Conservation (phyloP, 2,797 vertebrate genomes). For the Anniella stebbinsi region DNA sequence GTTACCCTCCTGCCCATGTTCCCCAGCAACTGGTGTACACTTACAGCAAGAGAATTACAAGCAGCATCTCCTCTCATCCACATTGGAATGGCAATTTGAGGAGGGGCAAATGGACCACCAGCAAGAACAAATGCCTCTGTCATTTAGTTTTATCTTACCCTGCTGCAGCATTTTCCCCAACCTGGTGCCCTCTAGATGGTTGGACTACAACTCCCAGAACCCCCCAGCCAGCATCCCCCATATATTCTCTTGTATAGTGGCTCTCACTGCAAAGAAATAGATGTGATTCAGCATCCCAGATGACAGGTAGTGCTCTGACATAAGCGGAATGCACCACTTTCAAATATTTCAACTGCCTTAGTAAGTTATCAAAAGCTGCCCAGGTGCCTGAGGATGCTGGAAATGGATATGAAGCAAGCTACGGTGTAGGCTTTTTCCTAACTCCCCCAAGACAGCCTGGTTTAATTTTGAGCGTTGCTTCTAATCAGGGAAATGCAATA, state of each 20-base stretch:
- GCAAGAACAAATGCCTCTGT: neutral
- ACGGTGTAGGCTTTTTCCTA: neutral
- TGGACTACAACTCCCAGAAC: neutral
- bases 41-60: neutral
- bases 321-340: neutral
- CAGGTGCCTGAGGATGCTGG: too few relatives aligned
- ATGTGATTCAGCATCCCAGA: neutral
- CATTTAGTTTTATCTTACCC: neutral
- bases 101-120: neutral
- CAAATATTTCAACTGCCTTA: neutral
- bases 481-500: slow-evolving; percentile 39
- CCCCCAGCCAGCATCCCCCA: neutral
- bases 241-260: neutral
- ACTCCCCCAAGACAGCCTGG: slow-evolving; percentile 29
- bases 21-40: too few relatives aligned
- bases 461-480: slow-evolving; percentile 59
- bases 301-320: neutral
- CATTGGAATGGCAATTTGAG: neutral
- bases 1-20: too few relatives aligned
- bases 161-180: neutral
- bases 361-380: neutral
- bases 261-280: neutral
- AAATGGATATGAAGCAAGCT: neutral
- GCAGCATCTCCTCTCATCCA: neutral
- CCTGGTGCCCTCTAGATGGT: neutral